These are phyloP conservation scores for Nomada flava DNA, from an alignment of 2,888 invertebrate species.

Conservation along the genomic window DNA sequence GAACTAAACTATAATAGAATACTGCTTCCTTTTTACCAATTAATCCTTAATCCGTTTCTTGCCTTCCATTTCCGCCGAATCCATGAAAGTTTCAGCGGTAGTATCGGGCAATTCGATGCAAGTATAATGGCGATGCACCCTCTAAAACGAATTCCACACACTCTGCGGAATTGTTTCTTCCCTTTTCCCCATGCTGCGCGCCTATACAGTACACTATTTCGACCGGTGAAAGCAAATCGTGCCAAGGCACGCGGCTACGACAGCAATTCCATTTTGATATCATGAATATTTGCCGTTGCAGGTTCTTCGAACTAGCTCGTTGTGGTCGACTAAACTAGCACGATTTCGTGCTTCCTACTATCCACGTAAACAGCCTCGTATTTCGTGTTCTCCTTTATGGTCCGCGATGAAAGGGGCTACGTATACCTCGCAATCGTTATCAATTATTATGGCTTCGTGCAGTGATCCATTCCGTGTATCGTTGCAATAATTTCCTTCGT, in stretches of 20 bases:
- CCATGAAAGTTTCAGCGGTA: constrained; percentile 34
- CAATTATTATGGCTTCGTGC: constrained; percentile 18
- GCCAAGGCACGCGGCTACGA: constrained; percentile 71
- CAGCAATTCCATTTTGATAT: constrained; percentile 82
- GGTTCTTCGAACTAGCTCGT: constrained; percentile 76
- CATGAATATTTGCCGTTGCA: constrained; percentile 81
- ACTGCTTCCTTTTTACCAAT: neutral
- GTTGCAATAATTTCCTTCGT: neutral
- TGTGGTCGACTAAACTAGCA: constrained; percentile 56
- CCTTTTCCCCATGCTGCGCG: constrained; percentile 37
- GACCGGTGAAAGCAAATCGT: constrained; percentile 65
- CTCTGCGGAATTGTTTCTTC: constrained; percentile 54
- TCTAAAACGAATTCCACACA: constrained; percentile 30
- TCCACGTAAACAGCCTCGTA: constrained; percentile 33
- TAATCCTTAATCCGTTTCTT: neutral
- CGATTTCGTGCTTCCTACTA: constrained; percentile 59
- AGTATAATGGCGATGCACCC: constrained; percentile 12
- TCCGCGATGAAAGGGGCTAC: neutral
- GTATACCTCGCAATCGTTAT: neutral
- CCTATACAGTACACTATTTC: constrained; percentile 58
- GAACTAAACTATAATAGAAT: neutral
- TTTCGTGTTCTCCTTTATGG: constrained; percentile 25
- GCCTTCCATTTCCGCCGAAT: neutral
- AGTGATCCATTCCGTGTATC: neutral
- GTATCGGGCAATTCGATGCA: constrained; percentile 30